A percentile compares a stretch with the other conserved stretches of the same genome.
phyloP scores from a whole-genome alignment of 2,888 invertebrate genomes.

The Apodemia zela region DNA sequence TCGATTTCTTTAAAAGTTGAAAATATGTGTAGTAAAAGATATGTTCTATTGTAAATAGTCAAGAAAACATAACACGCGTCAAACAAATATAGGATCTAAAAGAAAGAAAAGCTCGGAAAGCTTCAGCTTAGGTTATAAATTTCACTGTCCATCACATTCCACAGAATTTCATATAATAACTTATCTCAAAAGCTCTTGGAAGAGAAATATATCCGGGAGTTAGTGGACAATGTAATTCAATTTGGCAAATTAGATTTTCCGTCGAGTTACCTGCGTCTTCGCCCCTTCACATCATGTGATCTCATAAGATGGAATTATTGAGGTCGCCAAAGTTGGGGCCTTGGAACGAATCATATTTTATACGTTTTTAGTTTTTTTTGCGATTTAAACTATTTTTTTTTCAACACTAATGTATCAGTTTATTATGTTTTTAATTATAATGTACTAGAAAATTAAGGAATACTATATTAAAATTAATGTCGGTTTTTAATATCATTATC shows the following conservation, averaged over 20 bases:
- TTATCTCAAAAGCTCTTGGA: slow-evolving; percentile 38
- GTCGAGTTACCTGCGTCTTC: slow-evolving; percentile 69
- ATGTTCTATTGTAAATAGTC: too few species aligned
- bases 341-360: too few species aligned
- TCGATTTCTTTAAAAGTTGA: too few species aligned
- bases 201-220: slow-evolving; percentile 50
- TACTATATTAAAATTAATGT: too few species aligned
- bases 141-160: slow-evolving; percentile 23
- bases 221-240: slow-evolving; percentile 73
- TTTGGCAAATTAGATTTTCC: slow-evolving; percentile 75
- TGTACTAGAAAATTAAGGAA: too few species aligned
- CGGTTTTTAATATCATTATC: too few species aligned
- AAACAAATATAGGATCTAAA: background rate
- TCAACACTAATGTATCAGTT: too few species aligned
- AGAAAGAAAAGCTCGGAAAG: slow-evolving; percentile 9
- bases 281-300: slow-evolving; percentile 47
- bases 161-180: slow-evolving; percentile 45
- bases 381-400: too few species aligned
- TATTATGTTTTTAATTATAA: too few species aligned
- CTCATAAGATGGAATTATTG: slow-evolving; percentile 41
- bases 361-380: too few species aligned
- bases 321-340: slow-evolving; percentile 40
- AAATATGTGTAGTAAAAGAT: too few species aligned
- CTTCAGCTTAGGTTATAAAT: slow-evolving; percentile 15
- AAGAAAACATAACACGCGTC: too few species aligned